Evolutionary conservation across 2,888 invertebrate genomes (phyloP), one percentile per base, ranked within the genome.

Genomic region (Malachius bipustulatus): DNA sequence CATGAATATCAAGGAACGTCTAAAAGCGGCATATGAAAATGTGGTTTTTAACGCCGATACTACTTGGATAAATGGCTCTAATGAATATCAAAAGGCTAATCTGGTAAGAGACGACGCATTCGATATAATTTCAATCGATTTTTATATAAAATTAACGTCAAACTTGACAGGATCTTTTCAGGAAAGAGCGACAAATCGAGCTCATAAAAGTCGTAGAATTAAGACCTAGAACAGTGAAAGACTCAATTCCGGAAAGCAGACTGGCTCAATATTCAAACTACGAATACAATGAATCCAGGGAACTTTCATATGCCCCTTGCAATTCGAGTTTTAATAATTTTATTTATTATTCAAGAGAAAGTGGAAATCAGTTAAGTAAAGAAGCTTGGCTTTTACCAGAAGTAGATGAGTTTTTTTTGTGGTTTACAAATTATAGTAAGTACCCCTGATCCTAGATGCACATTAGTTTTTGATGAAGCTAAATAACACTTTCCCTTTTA

Each of bases 191-290:
- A 26, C 47, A 53, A 42, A 43, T 56, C 39, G 45, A 50, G 44
- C 43, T 45, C 39, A 41, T 55, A 45, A 41, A 44, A 40, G 49
- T 52, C 43, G 58, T 50, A 46, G 49, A 47, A 46, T 46, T 46
- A 42, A 49, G 51, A 40, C 54, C 60, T 16, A 60, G 65, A 52
- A 69, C 67, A 42, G 77, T 75, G 19, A 70, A 68, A 51, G 75
- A 77, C 51, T 68, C 71, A 32, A 77, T 78, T 48, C 77, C 78
- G 4, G 64, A 69, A 42, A 77, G 77, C 40, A 68, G 70, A 62
- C 58, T 78, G 54, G 66, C 70, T 4, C 54, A 54, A 35, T 69
- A 70, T 49, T 60, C 62, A 10, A 62, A 69, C 51, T 67, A 61
- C 48, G 59, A 63, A 45, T 70, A 70, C 52, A 56, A 65, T 44